These are phyloP conservation scores for Drosophila colorata DNA, from an alignment of 2,888 invertebrate species.

Conservation along the genomic window DNA sequence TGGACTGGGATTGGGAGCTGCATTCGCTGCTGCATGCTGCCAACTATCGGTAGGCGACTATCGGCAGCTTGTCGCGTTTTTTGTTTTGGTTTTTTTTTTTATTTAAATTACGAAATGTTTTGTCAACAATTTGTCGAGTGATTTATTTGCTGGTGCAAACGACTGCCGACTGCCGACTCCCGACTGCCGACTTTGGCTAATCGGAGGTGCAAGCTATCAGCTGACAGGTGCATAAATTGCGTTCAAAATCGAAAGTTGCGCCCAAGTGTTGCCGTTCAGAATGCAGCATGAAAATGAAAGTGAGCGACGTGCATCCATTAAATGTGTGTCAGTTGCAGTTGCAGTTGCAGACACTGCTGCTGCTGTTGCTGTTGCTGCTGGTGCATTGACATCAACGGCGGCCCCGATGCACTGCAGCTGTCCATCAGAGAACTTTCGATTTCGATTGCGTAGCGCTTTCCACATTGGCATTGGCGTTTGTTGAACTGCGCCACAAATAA, in stretches of 20 bases:
- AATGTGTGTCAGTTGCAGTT: conserved; percentile 71
- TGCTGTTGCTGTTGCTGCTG: conserved; percentile 11
- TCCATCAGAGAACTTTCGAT: conserved; percentile 80
- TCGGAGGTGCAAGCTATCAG: conserved; percentile 69
- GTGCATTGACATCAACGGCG: conserved; percentile 65
- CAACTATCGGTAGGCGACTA: conserved; percentile 62
- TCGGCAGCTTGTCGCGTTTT: conserved; percentile 61
- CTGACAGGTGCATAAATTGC: conserved; percentile 80
- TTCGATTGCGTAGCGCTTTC: conserved; percentile 75
- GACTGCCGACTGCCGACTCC: conserved; percentile 1
- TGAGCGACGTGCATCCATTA: conserved; percentile 77
- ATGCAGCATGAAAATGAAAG: conserved; percentile 64
- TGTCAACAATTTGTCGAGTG: conserved; percentile 80
- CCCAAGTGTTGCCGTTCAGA: conserved; percentile 61
- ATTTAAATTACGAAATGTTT: conserved; percentile 80
- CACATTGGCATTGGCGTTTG: conserved; percentile 63
- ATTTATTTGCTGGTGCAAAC: conserved; percentile 55
- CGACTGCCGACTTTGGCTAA: conserved; percentile 21
- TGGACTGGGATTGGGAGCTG: conserved; percentile 20
- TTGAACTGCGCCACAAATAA: conserved; percentile 63
- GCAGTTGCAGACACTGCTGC: conserved; percentile 34
- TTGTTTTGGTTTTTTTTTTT: conserved; percentile 25
- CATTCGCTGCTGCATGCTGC: conserved; percentile 50
- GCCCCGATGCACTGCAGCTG: conserved; percentile 56
- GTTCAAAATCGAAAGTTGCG: conserved; percentile 74